These are phyloP conservation scores for Morpho achilles DNA, from an alignment of 2,888 invertebrate species.

Conservation along the genomic window DNA sequence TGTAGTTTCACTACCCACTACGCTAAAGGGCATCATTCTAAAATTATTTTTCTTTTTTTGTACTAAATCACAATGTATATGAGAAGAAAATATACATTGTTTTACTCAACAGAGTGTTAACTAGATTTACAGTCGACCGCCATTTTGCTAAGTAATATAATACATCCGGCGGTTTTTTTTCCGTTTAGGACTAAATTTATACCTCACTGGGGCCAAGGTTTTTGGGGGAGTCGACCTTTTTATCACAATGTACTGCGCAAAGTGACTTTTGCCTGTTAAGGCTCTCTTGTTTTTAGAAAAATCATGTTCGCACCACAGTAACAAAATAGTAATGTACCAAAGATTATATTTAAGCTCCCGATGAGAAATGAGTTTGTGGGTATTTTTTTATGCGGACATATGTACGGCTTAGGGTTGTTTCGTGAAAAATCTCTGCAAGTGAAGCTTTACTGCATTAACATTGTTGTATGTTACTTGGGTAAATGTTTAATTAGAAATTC, in stretches of 20 bases:
- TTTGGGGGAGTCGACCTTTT: constrained; percentile 8
- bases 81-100: not conserved
- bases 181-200: constrained; percentile 7
- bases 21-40: too few relatives aligned
- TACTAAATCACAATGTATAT: not conserved
- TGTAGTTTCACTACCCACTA: too few relatives aligned
- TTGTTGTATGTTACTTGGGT: too few relatives aligned
- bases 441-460: too few relatives aligned
- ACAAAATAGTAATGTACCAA: constrained; percentile 1
- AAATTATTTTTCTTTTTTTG: not conserved
- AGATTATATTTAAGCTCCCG: not conserved
- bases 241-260: constrained; percentile 8
- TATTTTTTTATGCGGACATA: too few relatives aligned
- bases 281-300: constrained; percentile 7
- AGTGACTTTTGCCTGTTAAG: constrained; percentile 5
- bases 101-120: constrained; percentile 11
- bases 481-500: too few relatives aligned
- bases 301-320: not conserved
- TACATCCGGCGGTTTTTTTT: constrained; percentile 4
- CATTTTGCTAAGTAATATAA: constrained; percentile 17
- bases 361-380: too few relatives aligned
- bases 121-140: constrained; percentile 11
- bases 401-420: too few relatives aligned
- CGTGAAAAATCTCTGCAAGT: too few relatives aligned
- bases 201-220: constrained; percentile 10